These are phyloP conservation scores for Mythimna albipuncta DNA, from an alignment of 2,888 invertebrate genomes.

Conservation along the genomic window DNA sequence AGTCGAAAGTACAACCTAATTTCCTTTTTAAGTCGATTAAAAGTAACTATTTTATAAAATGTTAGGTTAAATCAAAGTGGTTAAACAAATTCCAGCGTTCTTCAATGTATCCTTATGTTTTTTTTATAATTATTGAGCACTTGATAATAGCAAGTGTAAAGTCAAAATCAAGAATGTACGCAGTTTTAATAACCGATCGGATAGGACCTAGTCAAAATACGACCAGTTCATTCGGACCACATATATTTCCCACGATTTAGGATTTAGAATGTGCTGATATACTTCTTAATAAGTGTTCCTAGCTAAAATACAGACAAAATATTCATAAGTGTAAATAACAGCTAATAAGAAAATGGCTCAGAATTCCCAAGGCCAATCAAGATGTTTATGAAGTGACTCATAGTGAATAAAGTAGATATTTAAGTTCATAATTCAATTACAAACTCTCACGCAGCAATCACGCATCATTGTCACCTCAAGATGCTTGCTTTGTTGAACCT, in stretches of 20 bases:
- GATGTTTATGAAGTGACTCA: constrained; percentile 84
- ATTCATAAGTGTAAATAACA: neutral
- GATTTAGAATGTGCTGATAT: no score
- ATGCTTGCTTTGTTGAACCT: constrained; percentile 80
- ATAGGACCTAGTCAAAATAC: neutral
- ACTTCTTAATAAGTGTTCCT: neutral
- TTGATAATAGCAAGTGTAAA: no score
- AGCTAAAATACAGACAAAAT: neutral
- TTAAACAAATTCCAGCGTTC: no score
- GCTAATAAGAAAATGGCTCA: constrained; percentile 44
- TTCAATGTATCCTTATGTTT: neutral
- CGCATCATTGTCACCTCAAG: constrained; percentile 87
- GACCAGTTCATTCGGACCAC: neutral
- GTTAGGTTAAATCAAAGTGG: no score
- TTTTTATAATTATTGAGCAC: no score
- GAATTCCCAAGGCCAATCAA: constrained; percentile 80
- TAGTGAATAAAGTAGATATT: constrained; percentile 70
- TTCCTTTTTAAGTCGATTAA: no score
- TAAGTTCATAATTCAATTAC: constrained; percentile 86
- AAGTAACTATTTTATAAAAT: no score
- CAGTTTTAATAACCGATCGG: neutral
- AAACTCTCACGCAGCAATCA: constrained; percentile 87
- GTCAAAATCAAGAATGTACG: neutral
- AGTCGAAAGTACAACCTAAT: no score
- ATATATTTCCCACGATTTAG: neutral